phyloP scores from a whole-genome alignment of 2,888 invertebrate species.

The Cremastinae sp. region DNA sequence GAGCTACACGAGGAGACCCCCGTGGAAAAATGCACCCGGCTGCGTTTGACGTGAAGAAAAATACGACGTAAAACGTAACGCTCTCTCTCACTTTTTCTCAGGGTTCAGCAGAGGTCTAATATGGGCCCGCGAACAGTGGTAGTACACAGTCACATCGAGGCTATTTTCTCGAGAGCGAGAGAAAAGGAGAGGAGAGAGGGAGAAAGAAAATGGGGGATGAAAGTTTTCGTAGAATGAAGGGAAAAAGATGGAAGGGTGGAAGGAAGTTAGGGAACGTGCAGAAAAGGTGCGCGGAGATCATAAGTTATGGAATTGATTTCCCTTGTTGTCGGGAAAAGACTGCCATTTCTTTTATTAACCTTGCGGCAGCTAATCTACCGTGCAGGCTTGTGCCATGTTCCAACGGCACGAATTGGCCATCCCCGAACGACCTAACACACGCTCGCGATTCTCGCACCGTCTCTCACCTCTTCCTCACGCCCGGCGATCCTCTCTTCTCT shows the following conservation, averaged over 20 bases:
- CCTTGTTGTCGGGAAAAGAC: constrained; percentile 62
- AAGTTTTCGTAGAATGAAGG: constrained; percentile 29
- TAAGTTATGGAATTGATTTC: constrained; percentile 71
- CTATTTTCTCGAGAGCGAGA: constrained; percentile 7
- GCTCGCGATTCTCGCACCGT: constrained; percentile 1
- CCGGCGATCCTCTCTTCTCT: constrained; percentile 12
- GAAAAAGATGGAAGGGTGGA: constrained; percentile 49
- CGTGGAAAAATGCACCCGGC: constrained; percentile 76
- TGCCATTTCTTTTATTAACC: constrained; percentile 58
- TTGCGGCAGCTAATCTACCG: constrained; percentile 59
- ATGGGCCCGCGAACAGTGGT: neutral
- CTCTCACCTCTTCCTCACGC: neutral
- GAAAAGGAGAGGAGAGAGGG: constrained; percentile 15
- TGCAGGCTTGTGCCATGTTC: constrained; percentile 32
- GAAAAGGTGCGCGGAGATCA: constrained; percentile 61
- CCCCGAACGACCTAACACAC: constrained; percentile 10
- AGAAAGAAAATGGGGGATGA: too few species aligned
- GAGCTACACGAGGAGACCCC: constrained; percentile 28
- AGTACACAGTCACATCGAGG: constrained; percentile 7
- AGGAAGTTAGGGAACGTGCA: constrained; percentile 18
- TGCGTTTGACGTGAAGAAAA: constrained; percentile 77
- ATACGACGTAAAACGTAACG: constrained; percentile 68
- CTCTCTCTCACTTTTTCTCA: constrained; percentile 66
- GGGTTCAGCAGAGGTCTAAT: neutral
- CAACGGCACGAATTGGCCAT: constrained; percentile 37